phyloP scores from a whole-genome alignment of 1,140 invertebrate species.

The Dysdera silvatica region DNA sequence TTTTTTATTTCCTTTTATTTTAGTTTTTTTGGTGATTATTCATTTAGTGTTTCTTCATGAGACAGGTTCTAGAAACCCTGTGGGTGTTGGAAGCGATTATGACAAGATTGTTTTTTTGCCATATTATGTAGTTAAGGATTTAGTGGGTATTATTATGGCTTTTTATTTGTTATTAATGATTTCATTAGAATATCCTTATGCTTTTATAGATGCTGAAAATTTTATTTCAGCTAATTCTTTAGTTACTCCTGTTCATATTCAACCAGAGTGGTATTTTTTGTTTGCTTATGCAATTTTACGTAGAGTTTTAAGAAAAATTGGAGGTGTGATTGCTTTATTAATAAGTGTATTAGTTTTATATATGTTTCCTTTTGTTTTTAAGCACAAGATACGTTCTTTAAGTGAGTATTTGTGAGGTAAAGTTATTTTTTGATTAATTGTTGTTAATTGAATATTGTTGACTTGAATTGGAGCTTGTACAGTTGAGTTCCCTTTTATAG shows the following conservation, averaged over 20 bases:
- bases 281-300: slow-evolving; percentile 66
- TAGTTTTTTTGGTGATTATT: too few species aligned
- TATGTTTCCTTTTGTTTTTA: slow-evolving; percentile 49
- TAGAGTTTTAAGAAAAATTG: slow-evolving; percentile 64
- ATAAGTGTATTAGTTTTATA: slow-evolving; percentile 56
- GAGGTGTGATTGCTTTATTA: slow-evolving; percentile 57
- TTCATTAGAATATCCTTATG: slow-evolving; percentile 45
- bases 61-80: too few species aligned
- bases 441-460: slow-evolving; percentile 51
- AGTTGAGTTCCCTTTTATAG: slow-evolving; percentile 55
- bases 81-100: too few species aligned
- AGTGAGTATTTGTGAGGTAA: slow-evolving; percentile 48
- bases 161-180: not conserved
- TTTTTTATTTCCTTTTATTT: slow-evolving; percentile 60
- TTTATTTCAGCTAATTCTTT: slow-evolving; percentile 60
- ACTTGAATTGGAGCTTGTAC: slow-evolving; percentile 58
- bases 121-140: too few species aligned
- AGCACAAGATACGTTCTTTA: slow-evolving; percentile 50
- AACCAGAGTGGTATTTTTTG: slow-evolving; percentile 68
- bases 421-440: slow-evolving; percentile 53
- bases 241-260: slow-evolving; percentile 60
- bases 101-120: too few species aligned
- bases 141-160: too few species aligned
- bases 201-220: slow-evolving; percentile 59
- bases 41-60: too few species aligned